Conservation (phyloP, 2,113 vertebrate species). For the Apteryx mantelli region DNA sequence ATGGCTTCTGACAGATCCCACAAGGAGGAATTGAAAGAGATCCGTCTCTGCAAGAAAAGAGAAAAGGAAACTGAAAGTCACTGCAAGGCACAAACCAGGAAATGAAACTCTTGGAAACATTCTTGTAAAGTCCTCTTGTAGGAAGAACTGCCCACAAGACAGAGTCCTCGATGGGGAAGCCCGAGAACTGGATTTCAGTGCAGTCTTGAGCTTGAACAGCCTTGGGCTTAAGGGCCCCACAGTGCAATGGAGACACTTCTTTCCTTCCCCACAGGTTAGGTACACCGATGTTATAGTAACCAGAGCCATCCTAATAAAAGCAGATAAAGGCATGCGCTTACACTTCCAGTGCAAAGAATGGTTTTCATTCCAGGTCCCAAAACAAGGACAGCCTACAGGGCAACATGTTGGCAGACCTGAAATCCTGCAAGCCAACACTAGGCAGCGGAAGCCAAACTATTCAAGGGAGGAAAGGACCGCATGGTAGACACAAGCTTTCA, state of each 20-base stretch:
- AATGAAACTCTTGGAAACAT: neutral
- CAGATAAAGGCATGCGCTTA: neutral
- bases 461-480: neutral
- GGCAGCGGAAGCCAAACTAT: neutral
- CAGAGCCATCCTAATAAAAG: neutral
- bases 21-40: conserved; percentile 78
- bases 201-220: neutral
- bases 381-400: neutral
- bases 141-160: neutral
- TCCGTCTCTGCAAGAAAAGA: conserved; percentile 70
- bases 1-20: conserved; percentile 78
- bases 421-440: neutral
- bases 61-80: conserved; percentile 4
- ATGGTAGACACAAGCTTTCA: neutral
- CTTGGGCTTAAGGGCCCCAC: neutral
- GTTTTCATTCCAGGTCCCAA: neutral
- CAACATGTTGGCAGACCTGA: neutral
- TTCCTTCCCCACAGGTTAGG: neutral
- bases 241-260: neutral
- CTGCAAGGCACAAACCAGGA: neutral
- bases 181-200: neutral
- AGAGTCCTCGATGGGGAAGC: neutral
- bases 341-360: neutral
- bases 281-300: neutral
- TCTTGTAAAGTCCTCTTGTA: neutral